Evolutionary conservation across 2,888 invertebrate species (phyloP), one percentile per base, ranked within the genome.

Genomic region (Morinoia aosen): DNA sequence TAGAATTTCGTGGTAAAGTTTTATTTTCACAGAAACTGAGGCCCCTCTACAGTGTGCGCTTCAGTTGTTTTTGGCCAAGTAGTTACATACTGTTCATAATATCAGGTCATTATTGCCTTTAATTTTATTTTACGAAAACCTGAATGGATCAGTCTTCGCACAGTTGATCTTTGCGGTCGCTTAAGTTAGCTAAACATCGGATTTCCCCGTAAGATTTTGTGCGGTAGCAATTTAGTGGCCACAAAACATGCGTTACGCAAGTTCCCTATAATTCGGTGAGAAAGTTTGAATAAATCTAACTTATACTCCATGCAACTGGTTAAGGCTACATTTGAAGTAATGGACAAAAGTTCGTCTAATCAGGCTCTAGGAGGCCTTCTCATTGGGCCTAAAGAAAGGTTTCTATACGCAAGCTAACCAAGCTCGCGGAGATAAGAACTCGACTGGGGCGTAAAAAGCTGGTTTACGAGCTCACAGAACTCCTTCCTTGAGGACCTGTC

Each of bases 321-420:
- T 8, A 76, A 16, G 25, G 76, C 33, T 33, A 33, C 2, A 76
- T 76, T 76, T 25, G 76, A 33, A 33, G 25, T 19, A 10, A 76
- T 33, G 76, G 76, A 76, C 25, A 10, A 76, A 33, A 76, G 76
- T 76, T 76, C 76, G 25, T 25, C 76, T 76, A 76, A 76, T 76
- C 76, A 76, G 76, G 0, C 25, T 33, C 76, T 2, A 48, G 48
- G 48, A 76, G 19, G 33, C 90, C 90, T 48, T 12, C 90, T 8
- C 40, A 90, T 90, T 90, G 90, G 90, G 90, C 90, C 90, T 90
- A 90, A 90, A 90, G 16, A 90, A 90, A 33, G 40, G 39, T 90
- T 90, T 48, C 40, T 90, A 90, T 90, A 90, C 40, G 90, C 48
- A 90, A 90, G 16, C 48, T 48, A 90, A 90, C 90, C 90, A 90